phyloP scores from a whole-genome alignment of 92 coral and sea anemone genomes.

The Meandrina meandrites region DNA sequence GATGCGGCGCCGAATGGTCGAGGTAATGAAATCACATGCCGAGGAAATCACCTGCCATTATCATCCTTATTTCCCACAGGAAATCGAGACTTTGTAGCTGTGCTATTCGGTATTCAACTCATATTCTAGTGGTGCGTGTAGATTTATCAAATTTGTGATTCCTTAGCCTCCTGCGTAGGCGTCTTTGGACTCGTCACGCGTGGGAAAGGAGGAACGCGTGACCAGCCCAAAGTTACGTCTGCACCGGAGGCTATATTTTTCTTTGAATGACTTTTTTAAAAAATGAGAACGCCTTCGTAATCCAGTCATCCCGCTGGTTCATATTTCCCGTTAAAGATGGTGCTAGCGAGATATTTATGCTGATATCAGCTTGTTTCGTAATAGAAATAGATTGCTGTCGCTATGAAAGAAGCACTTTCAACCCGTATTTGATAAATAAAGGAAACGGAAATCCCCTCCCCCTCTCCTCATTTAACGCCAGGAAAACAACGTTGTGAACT shows the following conservation, averaged over 20 bases:
- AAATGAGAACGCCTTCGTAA: not conserved
- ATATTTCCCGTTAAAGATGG: not conserved
- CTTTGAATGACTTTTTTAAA: not conserved
- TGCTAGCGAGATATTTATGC: not conserved
- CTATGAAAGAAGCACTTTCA: not conserved
- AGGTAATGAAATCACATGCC: not conserved
- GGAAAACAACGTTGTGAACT: not conserved
- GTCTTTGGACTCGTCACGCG: too few relatives aligned
- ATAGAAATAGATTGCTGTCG: not conserved
- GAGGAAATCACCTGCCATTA: constrained; percentile 7
- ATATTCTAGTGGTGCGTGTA: not conserved
- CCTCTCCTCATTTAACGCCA: not conserved
- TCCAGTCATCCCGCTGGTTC: not conserved
- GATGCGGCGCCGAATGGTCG: too few relatives aligned
- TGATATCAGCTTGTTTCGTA: not conserved
- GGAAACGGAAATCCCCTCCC: not conserved
- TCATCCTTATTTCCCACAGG: not conserved
- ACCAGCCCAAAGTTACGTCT: too few relatives aligned
- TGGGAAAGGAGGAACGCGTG: too few relatives aligned
- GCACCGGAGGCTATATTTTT: not conserved
- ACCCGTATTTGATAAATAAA: not conserved
- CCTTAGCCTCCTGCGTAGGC: too few relatives aligned
- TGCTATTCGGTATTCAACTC: not conserved
- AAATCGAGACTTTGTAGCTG: not conserved
- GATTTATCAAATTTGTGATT: constrained; percentile 3